Evolutionary conservation across 1,140 invertebrate species (phyloP), one percentile per base, ranked within the genome.

Genomic region (Drosophila quadrilineata): DNA sequence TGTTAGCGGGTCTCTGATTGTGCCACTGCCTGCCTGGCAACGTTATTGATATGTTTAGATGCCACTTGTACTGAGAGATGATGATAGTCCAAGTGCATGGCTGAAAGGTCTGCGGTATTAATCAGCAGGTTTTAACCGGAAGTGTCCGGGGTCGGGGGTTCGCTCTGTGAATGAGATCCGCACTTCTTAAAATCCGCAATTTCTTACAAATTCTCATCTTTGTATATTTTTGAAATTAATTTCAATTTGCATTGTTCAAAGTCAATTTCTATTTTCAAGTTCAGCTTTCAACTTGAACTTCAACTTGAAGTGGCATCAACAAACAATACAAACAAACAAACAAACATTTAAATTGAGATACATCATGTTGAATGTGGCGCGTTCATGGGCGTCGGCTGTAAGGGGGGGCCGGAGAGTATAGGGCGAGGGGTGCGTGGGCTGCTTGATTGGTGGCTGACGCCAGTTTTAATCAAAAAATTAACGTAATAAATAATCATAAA

Each of bases 401-500:
- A 26, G 0, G 21, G 3, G 1, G 3, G 17, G 6, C 14, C 6
- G 2, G 10, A 8, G 2, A 38, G 16, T 2, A 6, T n/a, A 17
- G 9, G 36, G 43, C 4, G 26, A 4, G 14, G 6, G 9, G 4
- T 2, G 6, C 19, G 16, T 0, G 8, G 26, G 21, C 8, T n/a
- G n/a, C n/a, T 38, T 24, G 29, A 9, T 24, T 24, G 54, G 6
- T 35, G 16, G 17, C 1, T 24, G 35, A 31, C 21, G 29, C 26
- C 66, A 64, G 52, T 67, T 71, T 71, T 79, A 74, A 79, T 75
- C 67, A 68, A 71, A 75, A n/a, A 65, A 75, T 75, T 69, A 82
- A 69, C 68, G 58, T 65, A 68, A 82, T 82, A 82, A 80, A 75
- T 80, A 56, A 80, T 82, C 72, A 72, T 69, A 72, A 80, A 69